phyloP scores from a whole-genome alignment of 1,140 invertebrate species.

The Helicorthomorpha holstii region DNA sequence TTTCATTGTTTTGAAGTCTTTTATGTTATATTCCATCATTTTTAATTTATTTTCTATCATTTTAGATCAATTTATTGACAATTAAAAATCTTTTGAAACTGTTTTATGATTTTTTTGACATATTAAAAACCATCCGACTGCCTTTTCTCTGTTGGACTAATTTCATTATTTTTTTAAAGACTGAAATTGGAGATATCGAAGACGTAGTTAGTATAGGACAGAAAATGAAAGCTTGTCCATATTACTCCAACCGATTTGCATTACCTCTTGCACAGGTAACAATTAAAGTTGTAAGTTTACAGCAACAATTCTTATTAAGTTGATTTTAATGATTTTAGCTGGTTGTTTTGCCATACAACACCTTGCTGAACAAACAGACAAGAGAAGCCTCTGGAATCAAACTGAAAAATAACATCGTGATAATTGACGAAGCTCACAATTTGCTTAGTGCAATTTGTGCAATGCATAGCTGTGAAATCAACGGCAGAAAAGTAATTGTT shows the following conservation, averaged over 20 bases:
- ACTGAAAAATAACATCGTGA: slow-evolving; percentile 64
- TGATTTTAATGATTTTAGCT: slow-evolving; percentile 24
- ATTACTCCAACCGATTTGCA: slow-evolving; percentile 68
- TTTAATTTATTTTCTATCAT: too few relatives aligned
- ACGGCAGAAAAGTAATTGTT: slow-evolving; percentile 34
- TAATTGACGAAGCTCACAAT: slow-evolving; percentile 97
- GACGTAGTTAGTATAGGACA: slow-evolving; percentile 54
- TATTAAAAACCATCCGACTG: too few relatives aligned
- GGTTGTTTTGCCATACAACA: slow-evolving; percentile 68
- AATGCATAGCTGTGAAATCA: slow-evolving; percentile 61
- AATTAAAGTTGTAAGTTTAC: too few relatives aligned
- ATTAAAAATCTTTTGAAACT: too few relatives aligned
- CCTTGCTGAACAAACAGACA: slow-evolving; percentile 70
- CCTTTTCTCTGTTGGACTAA: too few relatives aligned
- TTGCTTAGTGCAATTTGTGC: slow-evolving; percentile 74
- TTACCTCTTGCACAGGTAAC: slow-evolving; percentile 55
- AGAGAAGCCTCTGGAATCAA: slow-evolving; percentile 66
- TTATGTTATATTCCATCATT: too few relatives aligned
- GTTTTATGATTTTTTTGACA: too few relatives aligned
- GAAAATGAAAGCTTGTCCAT: slow-evolving; percentile 63
- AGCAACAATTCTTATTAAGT: too few relatives aligned
- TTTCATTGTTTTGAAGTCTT: too few relatives aligned
- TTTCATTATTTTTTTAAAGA: neutral
- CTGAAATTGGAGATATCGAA: slow-evolving; percentile 70
- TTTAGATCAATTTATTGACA: too few relatives aligned